These are phyloP conservation scores for Bolinopsis microptera DNA, from an alignment of 37 sponge, comb jelly and placozoan species.

Conservation along the genomic window DNA sequence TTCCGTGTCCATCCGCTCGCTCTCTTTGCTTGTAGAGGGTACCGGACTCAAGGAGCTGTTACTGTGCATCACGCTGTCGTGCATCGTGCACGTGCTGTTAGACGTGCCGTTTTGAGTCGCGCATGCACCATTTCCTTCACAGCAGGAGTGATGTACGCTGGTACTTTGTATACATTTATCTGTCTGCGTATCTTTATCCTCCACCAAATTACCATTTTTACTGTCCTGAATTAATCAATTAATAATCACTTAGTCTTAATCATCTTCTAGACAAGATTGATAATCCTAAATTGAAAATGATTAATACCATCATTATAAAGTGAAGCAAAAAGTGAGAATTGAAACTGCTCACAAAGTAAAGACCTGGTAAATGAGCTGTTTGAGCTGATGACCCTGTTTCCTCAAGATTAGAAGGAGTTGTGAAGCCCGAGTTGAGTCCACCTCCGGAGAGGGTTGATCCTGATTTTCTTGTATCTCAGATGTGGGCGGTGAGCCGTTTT, in stretches of 20 bases:
- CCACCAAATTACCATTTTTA: background rate
- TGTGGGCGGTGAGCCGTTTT: background rate
- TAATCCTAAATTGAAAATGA: too few relatives aligned
- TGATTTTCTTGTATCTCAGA: background rate
- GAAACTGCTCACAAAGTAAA: background rate
- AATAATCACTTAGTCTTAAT: too few relatives aligned
- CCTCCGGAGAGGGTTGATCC: background rate
- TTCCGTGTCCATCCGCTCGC: constrained; percentile 5
- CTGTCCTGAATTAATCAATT: background rate
- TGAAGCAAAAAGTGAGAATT: too few relatives aligned
- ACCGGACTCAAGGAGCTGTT: background rate
- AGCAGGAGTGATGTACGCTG: background rate
- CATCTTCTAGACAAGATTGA: too few relatives aligned
- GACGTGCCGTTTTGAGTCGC: background rate
- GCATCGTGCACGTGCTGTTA: background rate
- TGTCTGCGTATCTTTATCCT: constrained; percentile 37
- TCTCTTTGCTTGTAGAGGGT: background rate
- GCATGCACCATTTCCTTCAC: background rate
- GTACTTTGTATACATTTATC: background rate
- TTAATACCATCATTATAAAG: too few relatives aligned
- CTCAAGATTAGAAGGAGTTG: constrained; percentile 36
- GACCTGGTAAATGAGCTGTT: constrained; percentile 9
- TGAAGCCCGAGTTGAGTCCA: background rate
- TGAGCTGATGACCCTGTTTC: background rate
- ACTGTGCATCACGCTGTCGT: background rate